These are phyloP conservation scores for Drosophila differens DNA, from an alignment of 2,888 invertebrate species.

Conservation along the genomic window DNA sequence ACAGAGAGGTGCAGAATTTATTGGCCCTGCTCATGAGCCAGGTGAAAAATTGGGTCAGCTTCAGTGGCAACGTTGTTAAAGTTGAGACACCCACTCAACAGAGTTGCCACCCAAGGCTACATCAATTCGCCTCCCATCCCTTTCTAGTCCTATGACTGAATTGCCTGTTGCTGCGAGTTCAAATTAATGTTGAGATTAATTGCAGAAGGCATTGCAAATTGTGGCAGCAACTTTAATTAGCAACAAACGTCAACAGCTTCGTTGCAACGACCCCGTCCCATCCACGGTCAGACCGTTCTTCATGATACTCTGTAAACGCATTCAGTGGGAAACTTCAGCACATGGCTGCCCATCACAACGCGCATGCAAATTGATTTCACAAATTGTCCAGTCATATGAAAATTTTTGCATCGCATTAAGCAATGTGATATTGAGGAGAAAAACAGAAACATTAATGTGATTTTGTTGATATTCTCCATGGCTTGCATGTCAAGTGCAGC, in stretches of 20 bases:
- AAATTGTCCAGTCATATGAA: not conserved
- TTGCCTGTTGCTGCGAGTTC: conserved; percentile 28
- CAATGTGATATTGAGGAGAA: not conserved
- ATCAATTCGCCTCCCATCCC: conserved; percentile 13
- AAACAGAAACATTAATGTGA: not conserved
- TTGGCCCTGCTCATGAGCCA: conserved; percentile 51
- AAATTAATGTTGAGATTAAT: conserved; percentile 61
- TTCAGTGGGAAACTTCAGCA: not conserved
- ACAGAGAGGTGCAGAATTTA: conserved; percentile 40
- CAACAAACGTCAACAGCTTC: conserved; percentile 42
- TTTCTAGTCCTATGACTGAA: not conserved
- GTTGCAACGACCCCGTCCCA: not conserved
- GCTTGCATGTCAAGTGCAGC: not conserved
- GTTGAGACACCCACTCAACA: conserved; percentile 12
- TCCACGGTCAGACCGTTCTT: not conserved
- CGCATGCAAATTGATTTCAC: not conserved
- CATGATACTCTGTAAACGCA: not conserved
- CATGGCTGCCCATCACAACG: not conserved
- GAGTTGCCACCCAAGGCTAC: conserved; percentile 15
- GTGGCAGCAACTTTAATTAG: conserved; percentile 50
- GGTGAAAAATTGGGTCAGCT: conserved; percentile 59
- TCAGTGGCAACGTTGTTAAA: conserved; percentile 26
- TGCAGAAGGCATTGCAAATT: conserved; percentile 42
- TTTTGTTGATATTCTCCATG: not conserved
- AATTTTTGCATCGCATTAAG: not conserved